A percentile compares a stretch with the other conserved stretches of the same genome.
Evolutionary conservation across 1,140 invertebrate species (phyloP).

Genomic region (Trichoplusia ni): DNA sequence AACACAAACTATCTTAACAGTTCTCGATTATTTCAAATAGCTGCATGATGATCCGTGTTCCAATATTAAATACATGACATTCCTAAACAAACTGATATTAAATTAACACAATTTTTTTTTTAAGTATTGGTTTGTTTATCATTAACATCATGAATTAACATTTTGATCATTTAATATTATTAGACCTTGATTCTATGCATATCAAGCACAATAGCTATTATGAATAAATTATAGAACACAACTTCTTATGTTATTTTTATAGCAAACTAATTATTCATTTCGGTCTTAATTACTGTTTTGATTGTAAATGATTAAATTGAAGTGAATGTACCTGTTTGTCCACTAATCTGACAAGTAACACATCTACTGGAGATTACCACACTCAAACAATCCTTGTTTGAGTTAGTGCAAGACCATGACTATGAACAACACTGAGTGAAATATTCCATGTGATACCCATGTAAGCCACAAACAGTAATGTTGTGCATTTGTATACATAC

Average conservation of each 20-base stretch:
- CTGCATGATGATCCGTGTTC: too few relatives aligned
- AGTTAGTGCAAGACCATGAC: not conserved
- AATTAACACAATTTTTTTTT: too few relatives aligned
- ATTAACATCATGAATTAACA: too few relatives aligned
- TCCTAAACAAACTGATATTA: too few relatives aligned
- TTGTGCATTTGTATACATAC: slow-evolving; percentile 74
- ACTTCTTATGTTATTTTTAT: slow-evolving; percentile 1
- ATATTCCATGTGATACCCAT: slow-evolving; percentile 45
- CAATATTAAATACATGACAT: too few relatives aligned
- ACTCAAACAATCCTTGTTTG: not conserved
- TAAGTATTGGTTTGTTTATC: too few relatives aligned
- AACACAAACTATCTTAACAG: too few relatives aligned
- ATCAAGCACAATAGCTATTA: not conserved
- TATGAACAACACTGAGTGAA: not conserved
- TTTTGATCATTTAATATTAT: too few relatives aligned
- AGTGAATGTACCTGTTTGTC: slow-evolving; percentile 13
- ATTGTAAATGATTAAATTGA: slow-evolving; percentile 7
- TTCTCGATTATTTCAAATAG: too few relatives aligned
- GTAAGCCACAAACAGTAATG: slow-evolving; percentile 50
- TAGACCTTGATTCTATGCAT: slow-evolving; percentile 5
- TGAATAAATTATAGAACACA: slow-evolving; percentile 9
- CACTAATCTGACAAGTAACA: slow-evolving; percentile 2
- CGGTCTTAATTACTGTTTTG: not conserved
- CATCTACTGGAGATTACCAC: not conserved
- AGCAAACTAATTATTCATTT: too few relatives aligned